Base-by-base conservation (phyloP, 2,888 invertebrate species). In the Drosophila mimica region DNA sequence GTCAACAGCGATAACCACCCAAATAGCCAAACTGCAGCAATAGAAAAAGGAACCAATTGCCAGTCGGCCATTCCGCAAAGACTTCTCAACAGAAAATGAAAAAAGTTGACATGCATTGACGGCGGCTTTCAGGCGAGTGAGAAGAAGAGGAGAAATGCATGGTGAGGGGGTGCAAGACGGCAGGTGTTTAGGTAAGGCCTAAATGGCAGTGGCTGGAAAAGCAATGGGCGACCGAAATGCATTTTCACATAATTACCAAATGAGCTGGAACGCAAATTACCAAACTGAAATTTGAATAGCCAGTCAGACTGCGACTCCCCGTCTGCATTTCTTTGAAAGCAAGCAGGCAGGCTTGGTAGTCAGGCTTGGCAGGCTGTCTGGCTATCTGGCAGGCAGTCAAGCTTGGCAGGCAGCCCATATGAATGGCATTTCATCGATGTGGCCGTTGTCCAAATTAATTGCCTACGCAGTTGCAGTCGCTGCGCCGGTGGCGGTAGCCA, bases 391-490 rank as follows among this genome's bases (percentile, higher is more conserved):
- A 40, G 59, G 13, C 38, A 56, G 38, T 38, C 40, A 58, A 62
- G 53, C 71, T 46, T 48, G 73, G 9, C 53, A 63, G 67, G 53
- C 70, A 70, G 75, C 69, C 74, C 56, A 83, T 91, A 91, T 91
- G 90, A 86, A 88, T 89, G 89, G 88, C 89, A 89, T 91, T 89
- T 89, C 91, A 89, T 88, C 91, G 91, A 81, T 79, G 85, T 71
- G 76, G 72, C 72, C 76, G 73, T 75, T 89, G 82, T 75, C 74
- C 76, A 86, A 90, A 83, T 86, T 88, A 90, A 90, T 88, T 89
- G 85, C 85, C 89, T 75, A 89, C 89, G 88, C 88, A 89, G 84
- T 72, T 71, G 64, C 61, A 70, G 68, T 34, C 38, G 52, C 40
- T 36, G 33, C 46, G n/a, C 17, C 51, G 28, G 17, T 43, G 49